A percentile compares a stretch with the other conserved stretches of the same genome.
These are phyloP conservation scores for Drosophila quadrilineata DNA, from an alignment of 1,140 invertebrate genomes.

Conservation along the genomic window DNA sequence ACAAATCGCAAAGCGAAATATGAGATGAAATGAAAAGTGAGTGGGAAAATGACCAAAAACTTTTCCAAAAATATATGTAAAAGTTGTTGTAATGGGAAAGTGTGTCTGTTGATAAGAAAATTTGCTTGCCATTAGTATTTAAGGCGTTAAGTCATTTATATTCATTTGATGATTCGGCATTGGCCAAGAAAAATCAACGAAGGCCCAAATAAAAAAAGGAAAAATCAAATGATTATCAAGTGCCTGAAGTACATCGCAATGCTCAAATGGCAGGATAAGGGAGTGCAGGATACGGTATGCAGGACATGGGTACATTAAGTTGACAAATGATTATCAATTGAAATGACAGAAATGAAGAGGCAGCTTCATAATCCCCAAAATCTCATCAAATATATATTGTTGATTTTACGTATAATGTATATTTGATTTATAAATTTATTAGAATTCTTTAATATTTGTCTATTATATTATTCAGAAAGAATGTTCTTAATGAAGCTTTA, in stretches of 20 bases:
- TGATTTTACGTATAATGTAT: too few species aligned
- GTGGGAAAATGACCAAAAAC: conserved; percentile 58
- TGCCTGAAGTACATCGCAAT: conserved; percentile 52
- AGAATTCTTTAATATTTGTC: too few species aligned
- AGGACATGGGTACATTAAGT: conserved; percentile 25
- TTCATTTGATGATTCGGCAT: conserved; percentile 60
- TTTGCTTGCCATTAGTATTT: conserved; percentile 80
- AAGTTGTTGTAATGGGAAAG: too few species aligned
- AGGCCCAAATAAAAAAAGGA: conserved; percentile 4
- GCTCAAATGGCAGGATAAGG: conserved; percentile 32
- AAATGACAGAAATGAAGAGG: neutral
- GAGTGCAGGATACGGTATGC: too few species aligned
- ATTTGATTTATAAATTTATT: too few species aligned
- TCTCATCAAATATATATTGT: too few species aligned
- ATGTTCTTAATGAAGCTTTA: neutral
- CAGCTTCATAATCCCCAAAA: too few species aligned
- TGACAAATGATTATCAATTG: conserved; percentile 38
- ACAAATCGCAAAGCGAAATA: conserved; percentile 31
- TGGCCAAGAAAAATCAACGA: too few species aligned
- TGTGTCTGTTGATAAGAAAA: conserved; percentile 64
- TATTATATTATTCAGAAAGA: too few species aligned
- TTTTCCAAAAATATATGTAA: too few species aligned
- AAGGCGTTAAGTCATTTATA: conserved; percentile 78
- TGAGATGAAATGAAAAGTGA: conserved; percentile 65
- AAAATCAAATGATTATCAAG: conserved; percentile 37